These are phyloP conservation scores for Eurytoma adleriae DNA, from an alignment of 2,888 invertebrate genomes.

Conservation along the genomic window DNA sequence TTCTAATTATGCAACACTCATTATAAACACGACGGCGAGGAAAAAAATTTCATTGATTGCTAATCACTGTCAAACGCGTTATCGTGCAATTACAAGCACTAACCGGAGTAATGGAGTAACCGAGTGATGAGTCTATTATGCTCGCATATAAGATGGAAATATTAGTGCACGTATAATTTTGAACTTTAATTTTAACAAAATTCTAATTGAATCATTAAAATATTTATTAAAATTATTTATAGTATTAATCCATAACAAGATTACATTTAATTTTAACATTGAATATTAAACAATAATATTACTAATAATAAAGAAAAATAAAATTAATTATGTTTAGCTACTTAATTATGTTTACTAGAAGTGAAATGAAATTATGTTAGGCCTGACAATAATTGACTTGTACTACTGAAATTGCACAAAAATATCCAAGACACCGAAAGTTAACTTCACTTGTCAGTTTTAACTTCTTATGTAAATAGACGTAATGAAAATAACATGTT, in stretches of 20 bases:
- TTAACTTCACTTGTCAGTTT: background rate
- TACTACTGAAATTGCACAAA: too few species aligned
- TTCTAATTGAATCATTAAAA: background rate
- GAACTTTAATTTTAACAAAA: constrained; percentile 2
- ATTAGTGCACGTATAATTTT: constrained; percentile 13
- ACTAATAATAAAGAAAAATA: too few species aligned
- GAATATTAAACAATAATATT: too few species aligned
- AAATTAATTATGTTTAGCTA: too few species aligned
- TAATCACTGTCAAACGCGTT: constrained; percentile 26
- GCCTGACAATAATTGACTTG: too few species aligned
- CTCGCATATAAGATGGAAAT: background rate
- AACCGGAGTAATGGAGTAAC: constrained; percentile 26
- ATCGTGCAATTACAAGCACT: constrained; percentile 10
- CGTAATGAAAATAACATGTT: background rate
- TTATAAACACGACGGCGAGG: background rate
- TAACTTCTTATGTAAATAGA: background rate
- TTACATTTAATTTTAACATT: too few species aligned
- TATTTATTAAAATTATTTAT: too few species aligned
- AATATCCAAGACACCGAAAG: too few species aligned
- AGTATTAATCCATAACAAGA: too few species aligned
- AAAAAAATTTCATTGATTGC: constrained; percentile 7
- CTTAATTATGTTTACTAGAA: too few species aligned
- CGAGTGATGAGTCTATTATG: background rate
- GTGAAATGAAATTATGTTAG: too few species aligned
- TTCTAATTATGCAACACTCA: background rate